These are phyloP conservation scores for Lasiommata megera DNA, from an alignment of 2,888 invertebrate genomes.

Conservation along the genomic window DNA sequence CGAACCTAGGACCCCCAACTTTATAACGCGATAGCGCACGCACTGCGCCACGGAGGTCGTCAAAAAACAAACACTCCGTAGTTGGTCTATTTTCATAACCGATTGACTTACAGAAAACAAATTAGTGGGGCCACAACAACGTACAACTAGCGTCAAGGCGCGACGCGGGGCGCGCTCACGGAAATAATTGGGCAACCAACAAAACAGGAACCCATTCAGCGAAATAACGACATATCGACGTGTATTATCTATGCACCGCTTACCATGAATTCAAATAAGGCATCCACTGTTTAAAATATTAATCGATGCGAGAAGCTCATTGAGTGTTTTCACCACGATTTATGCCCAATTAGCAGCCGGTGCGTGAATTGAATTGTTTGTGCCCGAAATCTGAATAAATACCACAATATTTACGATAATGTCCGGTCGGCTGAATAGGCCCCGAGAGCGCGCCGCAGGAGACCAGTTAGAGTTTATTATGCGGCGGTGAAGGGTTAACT, in stretches of 20 bases:
- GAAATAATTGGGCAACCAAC: slow-evolving; percentile 40
- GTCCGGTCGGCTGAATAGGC: slow-evolving; percentile 69
- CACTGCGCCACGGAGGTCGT: too few relatives aligned
- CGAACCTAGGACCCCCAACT: too few relatives aligned
- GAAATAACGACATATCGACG: slow-evolving; percentile 58
- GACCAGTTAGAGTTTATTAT: slow-evolving; percentile 59
- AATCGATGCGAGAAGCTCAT: slow-evolving; percentile 75
- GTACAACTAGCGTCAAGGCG: slow-evolving; percentile 38
- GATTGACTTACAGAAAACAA: slow-evolving; percentile 44
- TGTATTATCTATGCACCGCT: slow-evolving; percentile 64
- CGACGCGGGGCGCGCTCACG: slow-evolving; percentile 41
- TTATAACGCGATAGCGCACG: too few relatives aligned
- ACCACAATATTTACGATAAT: slow-evolving; percentile 80
- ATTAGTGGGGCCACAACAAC: slow-evolving; percentile 48
- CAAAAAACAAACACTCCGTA: slow-evolving; percentile 22
- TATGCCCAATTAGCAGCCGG: slow-evolving; percentile 77
- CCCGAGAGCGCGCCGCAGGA: slow-evolving; percentile 61
- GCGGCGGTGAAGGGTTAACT: slow-evolving; percentile 72
- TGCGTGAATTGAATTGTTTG: slow-evolving; percentile 81
- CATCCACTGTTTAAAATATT: slow-evolving; percentile 66
- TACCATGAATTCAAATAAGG: slow-evolving; percentile 69
- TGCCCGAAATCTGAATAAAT: slow-evolving; percentile 76
- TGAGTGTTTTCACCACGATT: slow-evolving; percentile 76
- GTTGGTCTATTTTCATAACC: slow-evolving; percentile 17
- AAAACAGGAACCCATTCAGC: slow-evolving; percentile 49